phyloP scores from a whole-genome alignment of 2,797 vertebrate species.

The Nothura maculosa region DNA sequence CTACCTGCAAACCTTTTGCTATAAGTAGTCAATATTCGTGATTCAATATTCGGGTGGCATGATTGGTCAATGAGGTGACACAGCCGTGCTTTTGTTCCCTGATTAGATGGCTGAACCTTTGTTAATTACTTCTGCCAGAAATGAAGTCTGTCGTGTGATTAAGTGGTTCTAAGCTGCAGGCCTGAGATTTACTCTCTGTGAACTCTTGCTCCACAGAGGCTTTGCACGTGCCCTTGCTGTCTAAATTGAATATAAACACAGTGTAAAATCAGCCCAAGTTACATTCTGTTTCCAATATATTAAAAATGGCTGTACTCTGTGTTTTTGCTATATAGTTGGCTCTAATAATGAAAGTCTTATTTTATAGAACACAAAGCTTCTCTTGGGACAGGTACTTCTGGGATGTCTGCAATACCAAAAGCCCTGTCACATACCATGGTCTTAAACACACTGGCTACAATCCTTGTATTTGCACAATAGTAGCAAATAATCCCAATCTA shows the following conservation, averaged over 20 bases:
- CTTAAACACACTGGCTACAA: not conserved
- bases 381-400: not conserved
- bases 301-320: not conserved
- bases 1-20: not conserved
- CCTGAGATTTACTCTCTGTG: conserved; percentile 74
- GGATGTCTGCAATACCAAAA: not conserved
- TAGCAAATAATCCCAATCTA: not conserved
- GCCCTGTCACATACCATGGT: not conserved
- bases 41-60: conserved; percentile 47
- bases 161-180: conserved; percentile 70
- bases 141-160: conserved; percentile 76
- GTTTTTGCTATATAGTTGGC: not conserved
- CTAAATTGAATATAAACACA: conserved; percentile 10
- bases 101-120: conserved; percentile 73
- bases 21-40: conserved; percentile 46
- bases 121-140: conserved; percentile 79
- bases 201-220: conserved; percentile 56
- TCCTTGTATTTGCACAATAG: not conserved
- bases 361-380: not conserved
- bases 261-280: not conserved
- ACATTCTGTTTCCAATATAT: not conserved
- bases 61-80: conserved; percentile 70
- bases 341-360: not conserved
- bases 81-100: conserved; percentile 60
- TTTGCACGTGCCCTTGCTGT: conserved; percentile 7